Conservation (phyloP, 2,113 vertebrate genomes). For the Lampris incognitus region DNA sequence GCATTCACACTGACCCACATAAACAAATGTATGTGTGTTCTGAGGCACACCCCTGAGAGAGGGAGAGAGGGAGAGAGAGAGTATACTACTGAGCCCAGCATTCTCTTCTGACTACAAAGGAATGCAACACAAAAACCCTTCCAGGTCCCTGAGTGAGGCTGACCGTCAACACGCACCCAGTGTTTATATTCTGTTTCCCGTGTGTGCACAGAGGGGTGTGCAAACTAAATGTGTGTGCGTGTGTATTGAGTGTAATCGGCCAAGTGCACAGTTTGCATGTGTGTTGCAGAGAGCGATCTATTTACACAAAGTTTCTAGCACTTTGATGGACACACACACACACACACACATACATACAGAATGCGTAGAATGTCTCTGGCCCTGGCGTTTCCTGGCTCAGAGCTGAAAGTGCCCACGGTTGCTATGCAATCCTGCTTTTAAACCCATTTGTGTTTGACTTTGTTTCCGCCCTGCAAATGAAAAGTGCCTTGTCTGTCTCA, state of each 20-base stretch:
- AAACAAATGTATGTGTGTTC: neutral
- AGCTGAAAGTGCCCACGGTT: constrained; percentile 35
- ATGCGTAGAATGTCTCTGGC: constrained; percentile 52
- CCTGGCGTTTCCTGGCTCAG: constrained; percentile 67
- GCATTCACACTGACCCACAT: neutral
- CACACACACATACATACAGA: constrained; percentile 25
- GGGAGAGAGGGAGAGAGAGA: constrained; percentile 22
- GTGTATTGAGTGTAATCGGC: too few species aligned
- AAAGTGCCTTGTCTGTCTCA: constrained; percentile 4
- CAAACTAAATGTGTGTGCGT: too few species aligned
- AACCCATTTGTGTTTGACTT: constrained; percentile 28
- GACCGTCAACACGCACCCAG: constrained; percentile 44
- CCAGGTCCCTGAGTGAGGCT: constrained; percentile 24
- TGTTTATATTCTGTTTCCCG: constrained; percentile 38
- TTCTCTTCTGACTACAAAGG: constrained; percentile 60
- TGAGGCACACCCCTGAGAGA: neutral
- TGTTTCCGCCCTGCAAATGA: constrained; percentile 32
- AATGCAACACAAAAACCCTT: constrained; percentile 48
- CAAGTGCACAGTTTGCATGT: constrained; percentile 1
- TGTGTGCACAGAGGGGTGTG: neutral
- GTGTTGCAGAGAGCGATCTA: neutral
- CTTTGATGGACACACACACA: constrained; percentile 30
- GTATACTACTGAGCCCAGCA: constrained; percentile 51
- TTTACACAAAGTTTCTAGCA: neutral
- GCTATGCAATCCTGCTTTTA: constrained; percentile 32